These are phyloP conservation scores for Boloria euphrosyne DNA, from an alignment of 2,888 invertebrate genomes.

Conservation along the genomic window DNA sequence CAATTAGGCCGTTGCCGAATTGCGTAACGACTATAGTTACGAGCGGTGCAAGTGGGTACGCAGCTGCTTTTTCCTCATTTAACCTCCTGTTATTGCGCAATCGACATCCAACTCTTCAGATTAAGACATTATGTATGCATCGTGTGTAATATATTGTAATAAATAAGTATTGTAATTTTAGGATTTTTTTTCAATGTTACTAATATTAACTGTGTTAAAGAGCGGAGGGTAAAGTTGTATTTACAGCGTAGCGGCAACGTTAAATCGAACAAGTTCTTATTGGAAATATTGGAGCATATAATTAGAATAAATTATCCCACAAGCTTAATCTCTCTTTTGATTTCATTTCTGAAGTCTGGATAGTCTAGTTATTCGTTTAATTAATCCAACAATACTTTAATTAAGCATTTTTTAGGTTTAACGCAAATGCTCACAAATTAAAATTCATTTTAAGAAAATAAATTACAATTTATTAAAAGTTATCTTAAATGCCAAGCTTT, in stretches of 20 bases:
- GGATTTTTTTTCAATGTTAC: neutral
- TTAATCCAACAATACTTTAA: too few species aligned
- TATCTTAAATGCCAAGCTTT: neutral
- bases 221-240: conserved; percentile 5
- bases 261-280: conserved; percentile 1
- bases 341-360: conserved; percentile 3
- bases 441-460: neutral
- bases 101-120: conserved; percentile 73
- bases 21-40: conserved; percentile 79
- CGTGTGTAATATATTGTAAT: conserved; percentile 57
- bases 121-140: conserved; percentile 77
- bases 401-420: neutral
- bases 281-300: conserved; percentile 9
- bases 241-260: neutral
- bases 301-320: conserved; percentile 11
- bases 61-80: conserved; percentile 80
- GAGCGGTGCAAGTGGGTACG: conserved; percentile 71
- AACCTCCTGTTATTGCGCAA: conserved; percentile 77
- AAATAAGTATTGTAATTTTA: conserved; percentile 27
- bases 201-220: neutral
- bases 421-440: neutral
- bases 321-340: neutral
- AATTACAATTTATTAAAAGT: neutral
- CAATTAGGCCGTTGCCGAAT: conserved; percentile 80
- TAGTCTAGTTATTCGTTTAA: conserved; percentile 1